Evolutionary conservation across 2,113 vertebrate genomes (phyloP).

Genomic region (Martes martes): DNA sequence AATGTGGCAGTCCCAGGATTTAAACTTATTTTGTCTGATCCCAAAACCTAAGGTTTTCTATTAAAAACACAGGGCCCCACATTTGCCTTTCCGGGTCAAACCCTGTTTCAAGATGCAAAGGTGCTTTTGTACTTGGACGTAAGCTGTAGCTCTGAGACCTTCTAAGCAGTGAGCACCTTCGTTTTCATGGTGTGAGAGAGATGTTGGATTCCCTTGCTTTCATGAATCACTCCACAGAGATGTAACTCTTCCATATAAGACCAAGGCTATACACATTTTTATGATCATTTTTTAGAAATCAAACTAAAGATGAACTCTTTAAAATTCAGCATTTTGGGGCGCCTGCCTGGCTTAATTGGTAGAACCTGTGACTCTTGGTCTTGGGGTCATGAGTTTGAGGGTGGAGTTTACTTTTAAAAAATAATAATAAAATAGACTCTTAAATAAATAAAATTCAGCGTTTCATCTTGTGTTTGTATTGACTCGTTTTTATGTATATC

Average conservation of each 20-base stretch:
- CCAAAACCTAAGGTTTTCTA: not conserved
- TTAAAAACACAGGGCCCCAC: not conserved
- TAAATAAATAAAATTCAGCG: not conserved
- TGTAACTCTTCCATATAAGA: not conserved
- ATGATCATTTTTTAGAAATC: not conserved
- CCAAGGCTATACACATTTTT: not conserved
- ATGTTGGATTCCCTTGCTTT: not conserved
- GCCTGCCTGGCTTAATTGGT: not conserved
- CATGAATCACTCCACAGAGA: constrained; percentile 27
- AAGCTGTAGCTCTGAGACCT: not conserved
- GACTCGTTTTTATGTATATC: not conserved
- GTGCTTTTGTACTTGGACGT: not conserved
- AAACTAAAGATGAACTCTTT: not conserved
- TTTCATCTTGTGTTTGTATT: not conserved
- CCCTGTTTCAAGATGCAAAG: not conserved
- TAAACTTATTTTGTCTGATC: not conserved
- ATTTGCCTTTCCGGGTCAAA: not conserved
- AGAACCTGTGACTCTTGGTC: not conserved
- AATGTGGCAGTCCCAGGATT: not conserved
- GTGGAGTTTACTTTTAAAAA: not conserved
- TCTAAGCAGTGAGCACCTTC: not conserved
- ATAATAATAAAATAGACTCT: not conserved
- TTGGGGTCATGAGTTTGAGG: not conserved
- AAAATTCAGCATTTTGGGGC: not conserved
- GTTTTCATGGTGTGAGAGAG: not conserved